These are phyloP conservation scores for Polia nebulosa DNA, from an alignment of 2,888 invertebrate genomes.

Conservation along the genomic window DNA sequence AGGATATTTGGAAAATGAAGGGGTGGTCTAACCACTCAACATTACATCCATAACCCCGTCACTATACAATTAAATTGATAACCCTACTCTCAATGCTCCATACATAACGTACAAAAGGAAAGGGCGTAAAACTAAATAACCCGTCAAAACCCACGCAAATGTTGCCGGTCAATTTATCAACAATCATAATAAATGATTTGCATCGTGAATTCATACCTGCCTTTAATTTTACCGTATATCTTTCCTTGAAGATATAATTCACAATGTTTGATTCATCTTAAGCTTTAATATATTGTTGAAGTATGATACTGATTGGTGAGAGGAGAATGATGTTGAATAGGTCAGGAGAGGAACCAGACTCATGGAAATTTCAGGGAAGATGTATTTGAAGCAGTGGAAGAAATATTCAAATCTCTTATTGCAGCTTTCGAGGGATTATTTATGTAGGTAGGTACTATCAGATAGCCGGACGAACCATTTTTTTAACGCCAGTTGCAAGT, in stretches of 20 bases:
- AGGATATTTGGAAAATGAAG: no score
- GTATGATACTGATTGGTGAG: conserved; percentile 15
- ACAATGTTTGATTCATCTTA: conserved; percentile 51
- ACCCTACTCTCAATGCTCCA: conserved; percentile 3
- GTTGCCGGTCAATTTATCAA: conserved; percentile 45
- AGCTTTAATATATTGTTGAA: conserved; percentile 37
- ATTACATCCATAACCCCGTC: neutral
- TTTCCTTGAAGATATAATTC: conserved; percentile 43
- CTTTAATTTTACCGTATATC: conserved; percentile 46
- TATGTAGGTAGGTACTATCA: no score
- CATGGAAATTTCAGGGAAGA: neutral
- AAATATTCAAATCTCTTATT: neutral
- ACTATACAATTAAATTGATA: conserved; percentile 10
- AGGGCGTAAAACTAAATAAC: conserved; percentile 42
- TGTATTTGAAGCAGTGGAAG: neutral
- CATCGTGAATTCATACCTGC: conserved; percentile 45
- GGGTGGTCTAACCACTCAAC: neutral
- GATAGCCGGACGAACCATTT: neutral
- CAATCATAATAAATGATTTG: conserved; percentile 58
- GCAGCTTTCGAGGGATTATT: neutral
- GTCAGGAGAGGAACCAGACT: conserved; percentile 5
- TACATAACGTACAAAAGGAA: conserved; percentile 21
- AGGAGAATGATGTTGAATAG: neutral
- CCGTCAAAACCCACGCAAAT: conserved; percentile 43
- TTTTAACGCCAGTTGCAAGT: no score